Conservation (phyloP, 2,797 vertebrate genomes). For the Mormyrops boulengeri region DNA sequence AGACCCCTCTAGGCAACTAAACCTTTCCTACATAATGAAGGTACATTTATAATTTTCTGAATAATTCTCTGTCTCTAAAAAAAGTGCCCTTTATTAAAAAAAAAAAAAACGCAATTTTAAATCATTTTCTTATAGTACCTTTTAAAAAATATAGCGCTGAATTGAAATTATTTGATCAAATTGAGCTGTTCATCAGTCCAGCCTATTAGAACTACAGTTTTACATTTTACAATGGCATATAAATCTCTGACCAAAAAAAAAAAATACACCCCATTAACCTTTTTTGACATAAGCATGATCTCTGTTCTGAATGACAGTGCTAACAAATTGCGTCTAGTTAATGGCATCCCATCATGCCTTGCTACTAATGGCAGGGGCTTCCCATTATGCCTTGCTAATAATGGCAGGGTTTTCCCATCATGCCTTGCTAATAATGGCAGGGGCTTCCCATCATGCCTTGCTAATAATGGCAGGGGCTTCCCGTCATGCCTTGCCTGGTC, state of each 20-base stretch:
- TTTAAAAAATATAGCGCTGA: not conserved
- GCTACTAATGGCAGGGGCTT: not conserved
- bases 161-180: conserved; percentile 5
- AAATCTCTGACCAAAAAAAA: not conserved
- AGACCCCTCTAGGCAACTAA: conserved; percentile 13
- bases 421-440: not conserved
- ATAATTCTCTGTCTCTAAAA: not conserved
- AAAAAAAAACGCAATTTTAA: not conserved
- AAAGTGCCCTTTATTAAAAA: not conserved
- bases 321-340: not conserved
- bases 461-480: not conserved
- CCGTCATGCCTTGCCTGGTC: not conserved
- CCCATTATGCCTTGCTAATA: not conserved
- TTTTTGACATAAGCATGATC: not conserved
- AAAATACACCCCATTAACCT: not conserved
- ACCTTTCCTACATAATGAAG: conserved; percentile 11
- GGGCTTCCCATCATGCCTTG: not conserved
- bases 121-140: not conserved
- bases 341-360: not conserved
- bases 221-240: not conserved
- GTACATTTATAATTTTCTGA: conserved; percentile 1
- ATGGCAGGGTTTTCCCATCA: not conserved
- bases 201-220: not conserved
- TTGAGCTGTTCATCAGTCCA: not conserved
- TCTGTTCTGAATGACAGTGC: not conserved